Base-by-base conservation (phyloP, 30 jellyfish, hydroid and myxozoan genomes). In the Pseudorhiza aurosa region DNA sequence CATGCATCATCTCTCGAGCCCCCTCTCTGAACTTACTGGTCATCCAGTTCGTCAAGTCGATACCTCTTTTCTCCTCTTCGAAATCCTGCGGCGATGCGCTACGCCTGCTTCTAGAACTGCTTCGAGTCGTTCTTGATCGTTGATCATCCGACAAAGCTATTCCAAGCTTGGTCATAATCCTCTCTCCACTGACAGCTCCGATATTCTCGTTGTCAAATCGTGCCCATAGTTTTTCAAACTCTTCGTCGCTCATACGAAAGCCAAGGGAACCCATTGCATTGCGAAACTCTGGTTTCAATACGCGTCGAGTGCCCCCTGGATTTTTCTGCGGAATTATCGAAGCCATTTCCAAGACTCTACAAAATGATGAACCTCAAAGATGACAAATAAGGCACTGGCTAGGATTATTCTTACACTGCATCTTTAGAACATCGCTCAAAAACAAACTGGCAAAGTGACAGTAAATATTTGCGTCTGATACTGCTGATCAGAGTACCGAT, bases 151-250 rank as follows among this genome's bases (percentile, higher is more conserved):
- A 24, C 8, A 83, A 33, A 0, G 82, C 40, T 4, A 86, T 86
- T 18, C 91, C 91, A 43, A 58, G 84, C 45, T 81, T 69, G 8
- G 63, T 65, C 53, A 85, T 31, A 22, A 85, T 62, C 60, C 64
- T 59, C 46, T 85, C 96, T 24, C 88, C 88, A 60, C 25, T 29
- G 14, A 85, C 78, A 1, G 85, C 83, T 6, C 95, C 97, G 26
- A 74, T 69, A 50, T 89, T 89, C 42, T 89, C 88, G 3, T 68
- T 35, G 29, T 89, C 97, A 31, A 67, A 82, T 63, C 81, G 44
- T 32, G 82, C 15, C 97, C 97, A 89, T 2, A 89, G 88, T 81
- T 89, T 89, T 1, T 89, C 97, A 68, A 29, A 89, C 31, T 89
- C 97, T 0, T 63, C 82, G 21, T 62, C 87, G 10, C 62, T 58